phyloP scores from a whole-genome alignment of 2,797 vertebrate genomes.

The Enoplosus armatus region DNA sequence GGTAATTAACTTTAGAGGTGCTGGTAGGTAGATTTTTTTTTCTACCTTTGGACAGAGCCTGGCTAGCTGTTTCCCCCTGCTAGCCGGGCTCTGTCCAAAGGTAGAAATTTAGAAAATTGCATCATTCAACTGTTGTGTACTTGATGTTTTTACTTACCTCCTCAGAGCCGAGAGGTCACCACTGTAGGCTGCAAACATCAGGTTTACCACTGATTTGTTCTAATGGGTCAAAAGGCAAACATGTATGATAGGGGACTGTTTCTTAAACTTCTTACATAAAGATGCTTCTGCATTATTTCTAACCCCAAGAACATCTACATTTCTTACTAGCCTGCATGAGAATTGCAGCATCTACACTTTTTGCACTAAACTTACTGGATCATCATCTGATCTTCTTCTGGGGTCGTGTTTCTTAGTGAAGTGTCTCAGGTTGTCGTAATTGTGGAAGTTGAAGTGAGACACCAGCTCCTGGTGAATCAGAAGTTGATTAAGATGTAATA shows the following conservation, averaged over 20 bases:
- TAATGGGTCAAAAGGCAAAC: constrained; percentile 60
- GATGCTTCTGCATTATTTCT: background rate
- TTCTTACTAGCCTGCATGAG: background rate
- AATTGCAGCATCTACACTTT: background rate
- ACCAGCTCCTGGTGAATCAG: constrained; percentile 87
- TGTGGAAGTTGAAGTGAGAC: constrained; percentile 94
- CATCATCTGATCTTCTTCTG: constrained; percentile 86
- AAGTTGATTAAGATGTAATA: background rate
- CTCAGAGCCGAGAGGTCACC: constrained; percentile 90
- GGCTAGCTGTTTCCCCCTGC: accelerated
- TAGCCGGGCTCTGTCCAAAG: no score
- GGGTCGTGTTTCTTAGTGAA: constrained; percentile 92
- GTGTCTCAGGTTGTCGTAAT: constrained; percentile 93
- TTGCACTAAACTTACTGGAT: constrained; percentile 81
- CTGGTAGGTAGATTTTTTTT: background rate
- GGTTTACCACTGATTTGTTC: constrained; percentile 91
- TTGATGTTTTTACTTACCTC: constrained; percentile 78
- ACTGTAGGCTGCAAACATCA: constrained; percentile 92
- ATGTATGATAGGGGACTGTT: background rate
- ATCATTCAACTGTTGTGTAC: background rate
- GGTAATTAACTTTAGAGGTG: background rate
- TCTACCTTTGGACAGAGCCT: background rate
- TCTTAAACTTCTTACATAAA: background rate
- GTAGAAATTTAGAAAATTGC: no score
- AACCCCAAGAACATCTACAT: background rate